Base-by-base conservation (phyloP, 2,888 invertebrate genomes). In the Eumerus sabulonum region DNA sequence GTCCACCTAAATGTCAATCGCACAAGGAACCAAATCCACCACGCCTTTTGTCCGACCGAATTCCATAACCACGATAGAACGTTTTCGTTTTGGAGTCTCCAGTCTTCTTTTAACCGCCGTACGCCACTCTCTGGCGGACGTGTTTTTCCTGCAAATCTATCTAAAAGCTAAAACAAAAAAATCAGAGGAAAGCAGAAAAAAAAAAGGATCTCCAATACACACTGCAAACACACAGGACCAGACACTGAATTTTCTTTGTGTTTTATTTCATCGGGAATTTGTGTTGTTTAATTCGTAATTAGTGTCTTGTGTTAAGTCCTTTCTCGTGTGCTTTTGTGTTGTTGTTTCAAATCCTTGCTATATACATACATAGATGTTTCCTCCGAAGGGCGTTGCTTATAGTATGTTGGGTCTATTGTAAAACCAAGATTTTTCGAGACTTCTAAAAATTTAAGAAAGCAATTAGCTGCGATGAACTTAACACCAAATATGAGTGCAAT, bases 401-500 rank as follows among this genome's bases (percentile, higher is more conserved):
- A 44, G 44, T 18, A 57, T 50, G 11, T 38, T 62, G 12, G 51
- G 47, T 40, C 27, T 68, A 62, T 53, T 63, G 35, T 51, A 62
- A 60, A 50, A 66, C 19, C 0, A 16, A 42, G 38, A 53, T 40
- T 9, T 17, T 60, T 47, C 13, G 38, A 44, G 13, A 47, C 3
- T 40, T 11, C 11, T 11, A 9, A 3, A 1, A n/a, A 3, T 38
- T 44, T 27, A 5, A 19, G 11, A 1, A 18, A 40, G 40, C 12
- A 45, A 48, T 16, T 38, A 1, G 59, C 53, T 68, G 79, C 67
- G 48, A 83, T 82, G 76, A 74, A 82, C 85, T 86, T 84, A 82
- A 83, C 83, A 83, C 82, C 84, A 82, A 85, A 88, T 85, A 88
- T 87, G 88, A 86, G 87, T 85, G 84, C 85, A 76, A 86, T 86